A percentile compares a stretch with the other conserved stretches of the same genome.
Evolutionary conservation across 2,113 vertebrate species (phyloP).

Genomic region (Myiagra hebetior): DNA sequence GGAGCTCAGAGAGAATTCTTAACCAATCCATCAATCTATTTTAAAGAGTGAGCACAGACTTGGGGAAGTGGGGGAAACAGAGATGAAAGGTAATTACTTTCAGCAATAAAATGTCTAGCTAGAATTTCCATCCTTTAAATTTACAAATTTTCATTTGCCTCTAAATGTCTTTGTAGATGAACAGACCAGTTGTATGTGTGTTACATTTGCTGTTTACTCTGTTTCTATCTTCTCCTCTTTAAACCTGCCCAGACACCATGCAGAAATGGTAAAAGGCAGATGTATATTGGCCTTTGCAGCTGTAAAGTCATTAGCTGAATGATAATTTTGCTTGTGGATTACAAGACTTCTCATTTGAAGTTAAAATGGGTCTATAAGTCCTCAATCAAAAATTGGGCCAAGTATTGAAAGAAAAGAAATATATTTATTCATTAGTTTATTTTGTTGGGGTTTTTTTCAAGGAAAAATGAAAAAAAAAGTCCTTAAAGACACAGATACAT

Average conservation of each 20-base stretch:
- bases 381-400: background rate
- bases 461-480: background rate
- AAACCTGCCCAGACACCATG: background rate
- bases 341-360: background rate
- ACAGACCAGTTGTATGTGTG: background rate
- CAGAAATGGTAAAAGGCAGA: background rate
- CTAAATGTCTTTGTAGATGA: background rate
- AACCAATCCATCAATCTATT: slow-evolving; percentile 23
- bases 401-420: accelerated
- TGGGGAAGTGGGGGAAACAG: background rate
- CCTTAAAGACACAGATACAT: accelerated
- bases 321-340: background rate
- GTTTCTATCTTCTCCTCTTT: background rate
- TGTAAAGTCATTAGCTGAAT: background rate
- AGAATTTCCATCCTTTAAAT: background rate
- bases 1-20: slow-evolving; percentile 6
- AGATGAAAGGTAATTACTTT: background rate
- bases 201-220: background rate
- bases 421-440: background rate
- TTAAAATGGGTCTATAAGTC: accelerated
- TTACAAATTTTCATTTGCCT: background rate
- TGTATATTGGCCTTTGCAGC: background rate
- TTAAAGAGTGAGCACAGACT: background rate
- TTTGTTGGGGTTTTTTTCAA: background rate
- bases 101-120: background rate